phyloP scores from a whole-genome alignment of 2,113 vertebrate species.

The Anolis sagrei region DNA sequence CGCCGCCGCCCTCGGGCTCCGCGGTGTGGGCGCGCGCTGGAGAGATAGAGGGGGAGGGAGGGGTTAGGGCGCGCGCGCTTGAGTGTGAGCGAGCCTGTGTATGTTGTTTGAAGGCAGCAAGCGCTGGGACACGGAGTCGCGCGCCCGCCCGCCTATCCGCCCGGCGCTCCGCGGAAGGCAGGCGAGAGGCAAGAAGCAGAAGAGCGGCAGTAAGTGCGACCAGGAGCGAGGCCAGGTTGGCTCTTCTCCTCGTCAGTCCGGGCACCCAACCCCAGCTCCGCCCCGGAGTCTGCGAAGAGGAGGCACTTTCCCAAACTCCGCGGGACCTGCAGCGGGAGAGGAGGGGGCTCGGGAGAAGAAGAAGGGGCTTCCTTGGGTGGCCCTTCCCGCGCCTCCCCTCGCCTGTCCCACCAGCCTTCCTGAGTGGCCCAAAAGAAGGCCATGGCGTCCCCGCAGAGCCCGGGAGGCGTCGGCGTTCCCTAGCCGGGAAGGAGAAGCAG shows the following conservation, averaged over 20 bases:
- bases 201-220: too few relatives aligned
- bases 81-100: too few relatives aligned
- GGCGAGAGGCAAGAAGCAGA: too few relatives aligned
- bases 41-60: not conserved
- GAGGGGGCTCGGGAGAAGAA: not conserved
- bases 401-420: too few relatives aligned
- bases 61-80: not conserved
- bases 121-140: too few relatives aligned
- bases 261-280: conserved; percentile 2
- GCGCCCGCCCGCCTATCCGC: too few relatives aligned
- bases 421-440: too few relatives aligned
- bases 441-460: conserved; percentile 55
- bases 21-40: not conserved
- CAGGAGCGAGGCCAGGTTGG: not conserved
- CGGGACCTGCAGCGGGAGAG: not conserved
- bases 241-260: not conserved
- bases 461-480: conserved; percentile 32
- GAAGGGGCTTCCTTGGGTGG: not conserved
- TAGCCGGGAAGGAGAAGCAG: conserved; percentile 7
- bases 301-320: conserved; percentile 65
- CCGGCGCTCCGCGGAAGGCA: too few relatives aligned
- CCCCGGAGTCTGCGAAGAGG: not conserved
- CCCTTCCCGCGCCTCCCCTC: too few relatives aligned
- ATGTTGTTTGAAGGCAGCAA: too few relatives aligned
- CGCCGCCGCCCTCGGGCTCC: not conserved